Percentiles rank a stretch among this genome's conserved stretches.
phyloP scores from a whole-genome alignment of 37 sponge, comb jelly and placozoan genomes.

The Diacarnus erythraeanus region DNA sequence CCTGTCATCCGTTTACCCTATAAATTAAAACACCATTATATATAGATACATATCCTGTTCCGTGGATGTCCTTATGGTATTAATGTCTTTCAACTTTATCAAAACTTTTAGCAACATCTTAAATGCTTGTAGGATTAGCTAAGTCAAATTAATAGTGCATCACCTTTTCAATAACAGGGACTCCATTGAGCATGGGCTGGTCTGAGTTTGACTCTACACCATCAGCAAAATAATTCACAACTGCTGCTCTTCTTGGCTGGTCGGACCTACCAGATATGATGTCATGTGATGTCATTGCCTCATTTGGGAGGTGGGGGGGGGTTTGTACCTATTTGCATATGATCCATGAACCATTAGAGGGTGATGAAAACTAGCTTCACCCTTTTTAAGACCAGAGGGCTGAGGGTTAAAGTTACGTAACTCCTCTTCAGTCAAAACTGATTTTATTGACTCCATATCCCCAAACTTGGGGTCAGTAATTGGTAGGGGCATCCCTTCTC shows the following conservation, averaged over 20 bases:
- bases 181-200: slow-evolving; percentile 48
- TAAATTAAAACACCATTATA: neutral
- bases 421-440: slow-evolving; percentile 52
- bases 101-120: too few relatives aligned
- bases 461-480: slow-evolving; percentile 61
- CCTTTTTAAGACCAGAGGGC: slow-evolving; percentile 47
- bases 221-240: slow-evolving; percentile 70
- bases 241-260: slow-evolving; percentile 49
- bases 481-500: slow-evolving; percentile 69
- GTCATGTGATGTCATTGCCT: neutral
- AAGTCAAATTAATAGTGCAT: too few relatives aligned
- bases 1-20: slow-evolving; percentile 57
- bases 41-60: too few relatives aligned
- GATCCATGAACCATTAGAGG: slow-evolving; percentile 71
- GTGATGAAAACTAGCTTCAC: slow-evolving; percentile 75
- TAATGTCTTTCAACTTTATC: too few relatives aligned
- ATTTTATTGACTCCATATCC: slow-evolving; percentile 60
- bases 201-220: slow-evolving; percentile 66
- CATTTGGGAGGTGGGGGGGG: too few relatives aligned
- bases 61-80: too few relatives aligned
- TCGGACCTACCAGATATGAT: slow-evolving; percentile 34
- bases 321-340: slow-evolving; percentile 43
- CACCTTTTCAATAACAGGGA: slow-evolving; percentile 45
- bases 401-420: slow-evolving; percentile 29
- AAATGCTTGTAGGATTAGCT: too few relatives aligned